Base-by-base conservation (phyloP, 2,797 vertebrate genomes). In the Brachyrhaphis roseni region DNA sequence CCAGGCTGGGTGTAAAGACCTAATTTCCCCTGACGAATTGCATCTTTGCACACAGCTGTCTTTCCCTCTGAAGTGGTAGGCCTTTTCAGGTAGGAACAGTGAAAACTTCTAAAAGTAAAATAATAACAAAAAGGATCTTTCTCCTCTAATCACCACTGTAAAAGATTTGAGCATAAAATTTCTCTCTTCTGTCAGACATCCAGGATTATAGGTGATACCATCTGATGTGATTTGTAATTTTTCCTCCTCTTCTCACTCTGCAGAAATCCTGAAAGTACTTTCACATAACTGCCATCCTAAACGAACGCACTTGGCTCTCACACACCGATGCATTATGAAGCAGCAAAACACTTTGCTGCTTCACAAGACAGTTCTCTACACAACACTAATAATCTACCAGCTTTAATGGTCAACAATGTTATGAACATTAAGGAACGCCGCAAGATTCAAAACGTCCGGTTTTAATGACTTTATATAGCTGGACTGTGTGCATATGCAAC, bases 251-350 rank as follows among this genome's bases (percentile, higher is more conserved):
- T 80, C 81, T 76, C 82, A 78, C 43, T 8, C 78, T 80, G 86
- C 15, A 0, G 47, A 72, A 89, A 88, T 81, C 76, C 74, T 0
- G 68, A 78, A 77, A 80, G 64, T 15, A 76, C 80, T 87, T 87
- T 79, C 64, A n/a, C 34, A 55, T 88, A 90, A 94, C 88, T 90
- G 84, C 79, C 85, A n/a, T 83, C 78, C 77, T 87, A 90, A 90
- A 88, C 72, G 77, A 92, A 86, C 36, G 12, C 1, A 16, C 82
- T 20, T 78, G 84, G 88, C 85, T 87, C 84, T 77, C 66, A 71
- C 31, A 83, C 86, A 86, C 45, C 73, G 76, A 85, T 87, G 87
- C 84, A 77, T 92, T 78, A 90, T 75, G 68, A 11, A n/a, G 57
- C 55, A 59, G 55, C 46, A 59, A 62, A 16, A 18, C n/a, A 34